phyloP scores from a whole-genome alignment of 2,113 vertebrate genomes.

The Vanacampus margaritifer region DNA sequence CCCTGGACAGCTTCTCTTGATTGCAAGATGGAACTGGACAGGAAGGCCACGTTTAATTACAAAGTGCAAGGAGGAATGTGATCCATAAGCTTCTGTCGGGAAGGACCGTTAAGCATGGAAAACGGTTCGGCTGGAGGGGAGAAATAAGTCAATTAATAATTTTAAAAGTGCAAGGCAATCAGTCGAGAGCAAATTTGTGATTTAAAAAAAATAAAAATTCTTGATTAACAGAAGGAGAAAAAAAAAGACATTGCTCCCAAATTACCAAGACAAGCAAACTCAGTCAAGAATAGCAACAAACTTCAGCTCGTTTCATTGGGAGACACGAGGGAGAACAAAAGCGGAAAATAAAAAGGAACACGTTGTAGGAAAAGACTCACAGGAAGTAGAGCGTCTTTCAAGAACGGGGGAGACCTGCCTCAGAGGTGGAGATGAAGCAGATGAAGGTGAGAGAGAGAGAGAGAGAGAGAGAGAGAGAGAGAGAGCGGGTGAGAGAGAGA shows the following conservation, averaged over 20 bases:
- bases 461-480: conserved; percentile 29
- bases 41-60: conserved; percentile 56
- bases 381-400: conserved; percentile 44
- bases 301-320: no score
- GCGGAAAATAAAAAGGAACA: conserved; percentile 28
- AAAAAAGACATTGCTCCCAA: conserved; percentile 12
- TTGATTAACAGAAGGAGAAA: no score
- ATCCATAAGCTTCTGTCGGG: conserved; percentile 12
- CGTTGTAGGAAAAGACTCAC: conserved; percentile 16
- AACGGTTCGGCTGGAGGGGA: no score
- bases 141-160: no score
- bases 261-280: conserved; percentile 9
- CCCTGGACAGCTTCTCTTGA: conserved; percentile 31
- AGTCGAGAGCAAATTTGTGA: conserved; percentile 34
- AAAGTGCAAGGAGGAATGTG: conserved; percentile 39
- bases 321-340: conserved; percentile 21
- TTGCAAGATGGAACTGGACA: conserved; percentile 43
- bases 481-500: conserved; percentile 33
- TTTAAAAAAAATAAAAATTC: neutral
- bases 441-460: conserved; percentile 4
- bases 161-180: conserved; percentile 10
- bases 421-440: conserved; percentile 11
- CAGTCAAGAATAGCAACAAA: no score
- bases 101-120: neutral
- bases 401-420: conserved; percentile 37